Evolutionary conservation across 2,797 vertebrate genomes (phyloP).

Genomic region (Periophthalmus magnuspinnatus): DNA sequence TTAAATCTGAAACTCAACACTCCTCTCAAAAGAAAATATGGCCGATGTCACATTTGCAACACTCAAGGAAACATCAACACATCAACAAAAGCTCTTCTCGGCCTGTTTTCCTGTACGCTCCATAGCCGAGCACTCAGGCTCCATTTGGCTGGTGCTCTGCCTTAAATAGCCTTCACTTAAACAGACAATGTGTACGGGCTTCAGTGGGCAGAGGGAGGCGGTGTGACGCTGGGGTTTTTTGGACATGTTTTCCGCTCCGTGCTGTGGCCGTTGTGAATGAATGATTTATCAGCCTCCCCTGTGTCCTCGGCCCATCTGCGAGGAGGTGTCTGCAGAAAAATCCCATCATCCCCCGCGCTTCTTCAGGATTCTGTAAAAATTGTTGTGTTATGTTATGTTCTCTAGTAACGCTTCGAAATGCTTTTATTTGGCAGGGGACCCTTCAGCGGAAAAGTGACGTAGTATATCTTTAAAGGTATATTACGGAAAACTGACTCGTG

Average conservation of each 20-base stretch:
- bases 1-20: not conserved
- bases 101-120: not conserved
- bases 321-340: conserved; percentile 1
- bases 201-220: conserved; percentile 48
- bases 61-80: not conserved
- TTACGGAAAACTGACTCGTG: no score
- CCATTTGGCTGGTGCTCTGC: conserved; percentile 32
- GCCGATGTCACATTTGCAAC: not conserved
- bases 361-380: not conserved
- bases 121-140: not conserved
- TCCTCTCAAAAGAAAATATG: not conserved
- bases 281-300: not conserved
- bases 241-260: conserved; percentile 1
- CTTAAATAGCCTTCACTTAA: conserved; percentile 64
- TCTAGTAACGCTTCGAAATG: no score
- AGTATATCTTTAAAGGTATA: no score
- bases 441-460: no score
- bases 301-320: not conserved
- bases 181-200: conserved; percentile 62
- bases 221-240: not conserved
- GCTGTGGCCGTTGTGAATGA: not conserved
- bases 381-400: no score
- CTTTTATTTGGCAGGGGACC: no score
- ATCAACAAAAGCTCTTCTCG: not conserved
- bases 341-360: not conserved